Evolutionary conservation across 53 echinoderm and acorn worm species (phyloP).

Genomic region (Mesocentrotus franciscanus): DNA sequence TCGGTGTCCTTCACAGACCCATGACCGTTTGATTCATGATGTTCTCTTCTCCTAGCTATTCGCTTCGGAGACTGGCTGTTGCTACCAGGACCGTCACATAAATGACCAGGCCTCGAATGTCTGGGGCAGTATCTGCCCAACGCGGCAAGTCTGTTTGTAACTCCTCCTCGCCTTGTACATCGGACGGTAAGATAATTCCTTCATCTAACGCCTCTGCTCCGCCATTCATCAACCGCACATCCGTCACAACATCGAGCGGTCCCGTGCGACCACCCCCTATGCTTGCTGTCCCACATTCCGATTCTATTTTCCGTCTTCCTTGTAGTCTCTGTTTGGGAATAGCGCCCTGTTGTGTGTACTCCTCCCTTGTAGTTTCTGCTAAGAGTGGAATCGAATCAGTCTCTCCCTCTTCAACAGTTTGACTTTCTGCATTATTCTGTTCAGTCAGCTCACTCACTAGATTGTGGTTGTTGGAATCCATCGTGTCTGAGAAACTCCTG

Average conservation of each 20-base stretch:
- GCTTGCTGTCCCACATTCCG: slow-evolving; percentile 75
- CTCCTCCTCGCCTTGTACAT: slow-evolving; percentile 78
- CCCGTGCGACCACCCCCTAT: slow-evolving; percentile 78
- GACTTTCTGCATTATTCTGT: slow-evolving; percentile 51
- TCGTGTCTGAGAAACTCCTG: slow-evolving; percentile 85
- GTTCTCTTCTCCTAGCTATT: slow-evolving; percentile 13
- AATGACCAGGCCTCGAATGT: slow-evolving; percentile 50
- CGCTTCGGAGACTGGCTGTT: slow-evolving; percentile 40
- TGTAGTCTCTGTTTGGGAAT: slow-evolving; percentile 88
- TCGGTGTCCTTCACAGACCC: slow-evolving; percentile 35
- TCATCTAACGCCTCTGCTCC: slow-evolving; percentile 85
- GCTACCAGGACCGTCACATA: slow-evolving; percentile 56
- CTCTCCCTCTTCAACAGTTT: slow-evolving; percentile 55
- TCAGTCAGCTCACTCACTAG: slow-evolving; percentile 53
- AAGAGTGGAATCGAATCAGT: slow-evolving; percentile 26
- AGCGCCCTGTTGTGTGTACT: slow-evolving; percentile 91
- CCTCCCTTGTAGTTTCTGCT: slow-evolving; percentile 70
- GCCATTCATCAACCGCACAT: slow-evolving; percentile 84
- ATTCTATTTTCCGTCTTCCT: slow-evolving; percentile 72
- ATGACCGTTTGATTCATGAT: slow-evolving; percentile 32
- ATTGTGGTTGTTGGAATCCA: slow-evolving; percentile 73
- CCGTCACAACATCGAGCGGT: slow-evolving; percentile 81
- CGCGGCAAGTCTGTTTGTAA: slow-evolving; percentile 89
- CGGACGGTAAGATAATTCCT: slow-evolving; percentile 73
- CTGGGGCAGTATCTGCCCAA: slow-evolving; percentile 91